Conservation (phyloP, 2,888 invertebrate species). For the Ernsta delagoae region DNA sequence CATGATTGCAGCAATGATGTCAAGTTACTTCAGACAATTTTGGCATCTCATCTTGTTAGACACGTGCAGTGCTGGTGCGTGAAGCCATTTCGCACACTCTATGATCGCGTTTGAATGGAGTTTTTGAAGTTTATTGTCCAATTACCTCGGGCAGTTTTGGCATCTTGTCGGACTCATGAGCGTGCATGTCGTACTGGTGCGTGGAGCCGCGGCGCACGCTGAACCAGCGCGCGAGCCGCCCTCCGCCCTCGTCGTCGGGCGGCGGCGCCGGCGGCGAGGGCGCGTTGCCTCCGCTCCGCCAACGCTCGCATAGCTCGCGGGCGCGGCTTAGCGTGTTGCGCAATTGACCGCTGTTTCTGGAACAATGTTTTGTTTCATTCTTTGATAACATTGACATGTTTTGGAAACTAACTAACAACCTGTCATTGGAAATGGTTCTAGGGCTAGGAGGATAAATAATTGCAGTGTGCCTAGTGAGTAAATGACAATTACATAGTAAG, state of each 20-base stretch:
- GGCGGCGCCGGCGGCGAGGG: conserved; percentile 68
- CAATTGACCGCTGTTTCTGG: conserved; percentile 90
- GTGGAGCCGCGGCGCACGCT: conserved; percentile 92
- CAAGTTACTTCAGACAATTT: too few relatives aligned
- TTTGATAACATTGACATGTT: background rate
- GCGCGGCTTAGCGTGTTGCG: conserved; percentile 93
- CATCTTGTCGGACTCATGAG: conserved; percentile 87
- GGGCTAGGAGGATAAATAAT: too few relatives aligned
- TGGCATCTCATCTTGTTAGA: too few relatives aligned
- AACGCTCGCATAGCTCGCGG: conserved; percentile 93
- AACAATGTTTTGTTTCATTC: conserved; percentile 20
- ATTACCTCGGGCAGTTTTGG: conserved; percentile 92
- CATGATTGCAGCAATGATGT: too few relatives aligned
- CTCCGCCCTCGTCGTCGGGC: conserved; percentile 87
- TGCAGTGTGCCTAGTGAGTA: too few relatives aligned
- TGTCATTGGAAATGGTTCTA: too few relatives aligned
- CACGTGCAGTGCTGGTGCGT: too few relatives aligned
- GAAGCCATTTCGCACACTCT: too few relatives aligned
- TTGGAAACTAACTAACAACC: too few relatives aligned
- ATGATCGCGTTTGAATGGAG: background rate
- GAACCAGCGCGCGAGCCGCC: conserved; percentile 94
- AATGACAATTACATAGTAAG: too few relatives aligned
- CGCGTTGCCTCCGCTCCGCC: conserved; percentile 81
- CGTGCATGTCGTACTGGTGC: conserved; percentile 91
- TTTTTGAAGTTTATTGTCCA: background rate